A percentile compares a stretch with the other conserved stretches of the same genome.
Conservation (phyloP, 2,888 invertebrate species). For the Dynastes hyllus region DNA sequence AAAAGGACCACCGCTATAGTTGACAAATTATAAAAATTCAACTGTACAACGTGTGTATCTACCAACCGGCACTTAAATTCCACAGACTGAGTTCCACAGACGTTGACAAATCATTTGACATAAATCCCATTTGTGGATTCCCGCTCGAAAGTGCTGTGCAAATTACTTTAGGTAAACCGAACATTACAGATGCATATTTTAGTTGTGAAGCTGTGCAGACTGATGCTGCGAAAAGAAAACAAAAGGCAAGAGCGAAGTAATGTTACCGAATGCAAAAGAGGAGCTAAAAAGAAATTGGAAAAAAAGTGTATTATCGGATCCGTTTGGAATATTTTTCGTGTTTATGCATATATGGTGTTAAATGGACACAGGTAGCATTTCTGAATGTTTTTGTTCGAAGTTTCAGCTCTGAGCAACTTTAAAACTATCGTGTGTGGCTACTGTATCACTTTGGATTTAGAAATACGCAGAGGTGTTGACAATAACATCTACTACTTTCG, state of each 20-base stretch:
- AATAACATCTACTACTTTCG: no score
- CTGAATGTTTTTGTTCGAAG: background rate
- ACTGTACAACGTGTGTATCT: constrained; percentile 67
- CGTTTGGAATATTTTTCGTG: background rate
- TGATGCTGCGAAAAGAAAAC: constrained; percentile 28
- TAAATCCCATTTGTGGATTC: constrained; percentile 65
- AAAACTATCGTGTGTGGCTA: no score
- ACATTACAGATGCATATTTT: constrained; percentile 42
- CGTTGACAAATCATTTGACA: constrained; percentile 66
- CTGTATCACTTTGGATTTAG: no score
- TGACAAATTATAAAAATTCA: constrained; percentile 69
- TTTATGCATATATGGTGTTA: constrained; percentile 22
- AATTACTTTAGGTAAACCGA: constrained; percentile 51
- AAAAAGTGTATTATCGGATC: constrained; percentile 18
- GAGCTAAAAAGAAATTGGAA: background rate
- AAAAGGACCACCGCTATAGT: constrained; percentile 69
- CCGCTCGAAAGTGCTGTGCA: constrained; percentile 61
- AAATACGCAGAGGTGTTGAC: no score
- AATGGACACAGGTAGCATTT: background rate
- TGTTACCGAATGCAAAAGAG: constrained; percentile 8
- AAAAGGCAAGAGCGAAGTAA: constrained; percentile 19
- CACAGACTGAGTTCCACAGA: constrained; percentile 63
- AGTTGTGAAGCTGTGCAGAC: constrained; percentile 23
- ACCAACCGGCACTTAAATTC: constrained; percentile 67
- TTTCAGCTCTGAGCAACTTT: no score